A percentile compares a stretch with the other conserved stretches of the same genome.
phyloP scores from a whole-genome alignment of 2,888 invertebrate genomes.

The Zeuzera pyrina region DNA sequence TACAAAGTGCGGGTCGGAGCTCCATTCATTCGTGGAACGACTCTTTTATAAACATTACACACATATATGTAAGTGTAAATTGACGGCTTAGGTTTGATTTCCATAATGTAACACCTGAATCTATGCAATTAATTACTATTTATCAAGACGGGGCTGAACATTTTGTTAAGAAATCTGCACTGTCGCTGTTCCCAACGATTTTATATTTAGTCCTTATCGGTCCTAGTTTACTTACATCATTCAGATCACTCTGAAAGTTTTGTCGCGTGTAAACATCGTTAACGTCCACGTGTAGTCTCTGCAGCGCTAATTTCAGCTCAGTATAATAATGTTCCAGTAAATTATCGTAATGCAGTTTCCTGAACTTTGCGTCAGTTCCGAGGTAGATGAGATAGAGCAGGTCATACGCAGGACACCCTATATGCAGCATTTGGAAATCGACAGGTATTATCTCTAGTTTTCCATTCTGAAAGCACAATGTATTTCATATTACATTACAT shows the following conservation, averaged over 20 bases:
- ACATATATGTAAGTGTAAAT: too few relatives aligned
- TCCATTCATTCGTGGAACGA: too few relatives aligned
- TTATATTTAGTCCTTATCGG: too few relatives aligned
- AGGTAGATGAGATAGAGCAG: slow-evolving; percentile 11
- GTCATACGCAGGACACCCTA: slow-evolving; percentile 9
- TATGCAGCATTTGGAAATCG: slow-evolving; percentile 10
- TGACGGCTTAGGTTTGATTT: too few relatives aligned
- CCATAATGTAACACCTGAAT: too few relatives aligned
- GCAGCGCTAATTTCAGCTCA: slow-evolving; percentile 4
- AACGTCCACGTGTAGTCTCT: slow-evolving; percentile 2
- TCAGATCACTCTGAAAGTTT: slow-evolving; percentile 3
- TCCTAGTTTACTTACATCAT: slow-evolving; percentile 3
- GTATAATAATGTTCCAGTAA: slow-evolving; percentile 9
- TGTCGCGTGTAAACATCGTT: slow-evolving; percentile 6
- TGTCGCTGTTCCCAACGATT: too few relatives aligned
- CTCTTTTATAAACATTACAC: too few relatives aligned
- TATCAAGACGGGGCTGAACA: too few relatives aligned
- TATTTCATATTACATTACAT: too few relatives aligned
- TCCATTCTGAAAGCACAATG: slow-evolving; percentile 7
- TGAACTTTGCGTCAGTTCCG: slow-evolving; percentile 13
- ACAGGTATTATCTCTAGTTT: slow-evolving; percentile 7
- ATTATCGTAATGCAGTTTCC: slow-evolving; percentile 8
- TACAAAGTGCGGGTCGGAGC: too few relatives aligned
- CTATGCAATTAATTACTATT: too few relatives aligned
- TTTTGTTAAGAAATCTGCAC: too few relatives aligned